Conservation (phyloP, 1,140 invertebrate species). For the Procambarus clarkii region DNA sequence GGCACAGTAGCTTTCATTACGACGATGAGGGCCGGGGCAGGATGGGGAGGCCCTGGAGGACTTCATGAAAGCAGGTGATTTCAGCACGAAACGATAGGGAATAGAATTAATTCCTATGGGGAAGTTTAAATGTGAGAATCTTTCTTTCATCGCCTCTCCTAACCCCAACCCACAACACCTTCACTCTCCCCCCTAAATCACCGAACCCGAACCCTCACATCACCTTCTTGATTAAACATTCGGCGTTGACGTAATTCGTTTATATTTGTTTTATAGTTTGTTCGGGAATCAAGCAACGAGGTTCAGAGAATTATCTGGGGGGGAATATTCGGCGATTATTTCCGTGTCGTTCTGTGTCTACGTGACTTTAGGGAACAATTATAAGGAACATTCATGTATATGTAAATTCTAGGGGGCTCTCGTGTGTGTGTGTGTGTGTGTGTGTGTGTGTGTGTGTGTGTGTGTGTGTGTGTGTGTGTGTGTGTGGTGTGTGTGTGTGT, state of each 20-base stretch:
- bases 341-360: background rate
- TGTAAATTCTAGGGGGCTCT: background rate
- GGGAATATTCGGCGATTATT: background rate
- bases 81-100: constrained; percentile 15
- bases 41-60: background rate
- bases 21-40: background rate
- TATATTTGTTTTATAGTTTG: background rate
- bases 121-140: constrained; percentile 7
- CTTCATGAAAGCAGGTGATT: constrained; percentile 54
- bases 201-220: too few relatives aligned
- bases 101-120: constrained; percentile 46
- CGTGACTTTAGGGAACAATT: background rate
- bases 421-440: background rate
- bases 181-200: too few relatives aligned
- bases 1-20: constrained; percentile 57
- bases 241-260: constrained; percentile 20
- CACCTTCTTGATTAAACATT: constrained; percentile 13
- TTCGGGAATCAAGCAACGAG: background rate
- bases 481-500: background rate
- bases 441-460: background rate
- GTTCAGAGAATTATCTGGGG: background rate
- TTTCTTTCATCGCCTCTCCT: too few relatives aligned
- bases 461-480: background rate
- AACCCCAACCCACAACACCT: too few relatives aligned
- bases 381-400: background rate